Evolutionary conservation across 1,140 invertebrate species (phyloP).

Genomic region (Caenorhabditis inopinata): DNA sequence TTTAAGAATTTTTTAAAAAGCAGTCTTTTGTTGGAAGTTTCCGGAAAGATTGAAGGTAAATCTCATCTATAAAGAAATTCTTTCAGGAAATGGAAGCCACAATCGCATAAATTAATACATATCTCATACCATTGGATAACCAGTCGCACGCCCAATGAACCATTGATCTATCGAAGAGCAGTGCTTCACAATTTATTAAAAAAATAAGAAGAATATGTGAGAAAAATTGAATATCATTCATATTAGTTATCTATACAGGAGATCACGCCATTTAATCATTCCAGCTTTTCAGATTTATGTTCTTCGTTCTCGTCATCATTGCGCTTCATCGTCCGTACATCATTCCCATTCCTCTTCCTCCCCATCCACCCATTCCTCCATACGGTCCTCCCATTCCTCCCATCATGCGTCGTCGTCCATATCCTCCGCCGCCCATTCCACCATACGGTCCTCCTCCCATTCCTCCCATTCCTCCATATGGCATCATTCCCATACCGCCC

Average conservation of each 20-base stretch:
- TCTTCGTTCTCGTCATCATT: background rate
- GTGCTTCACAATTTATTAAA: background rate
- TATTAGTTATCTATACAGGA: background rate
- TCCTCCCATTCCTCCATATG: background rate
- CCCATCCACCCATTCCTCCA: constrained; percentile 17
- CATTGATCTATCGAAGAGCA: background rate
- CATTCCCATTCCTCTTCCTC: background rate
- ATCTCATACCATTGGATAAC: background rate
- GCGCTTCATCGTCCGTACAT: background rate
- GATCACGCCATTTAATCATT: background rate
- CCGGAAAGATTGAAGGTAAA: too few species aligned
- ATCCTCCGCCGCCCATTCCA: background rate
- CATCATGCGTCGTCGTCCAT: constrained; percentile 13
- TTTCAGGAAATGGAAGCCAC: too few species aligned
- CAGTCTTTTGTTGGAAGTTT: too few species aligned
- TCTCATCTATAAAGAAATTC: background rate
- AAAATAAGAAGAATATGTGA: background rate
- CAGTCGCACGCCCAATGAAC: background rate
- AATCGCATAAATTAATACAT: too few species aligned
- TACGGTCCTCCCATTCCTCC: constrained; percentile 3
- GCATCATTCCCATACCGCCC: constrained; percentile 6
- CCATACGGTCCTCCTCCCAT: background rate
- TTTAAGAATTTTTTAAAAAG: too few species aligned
- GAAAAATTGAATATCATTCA: background rate
- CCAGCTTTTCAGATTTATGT: background rate